phyloP scores from a whole-genome alignment of 2,888 invertebrate species.

The Leucoma salicis region DNA sequence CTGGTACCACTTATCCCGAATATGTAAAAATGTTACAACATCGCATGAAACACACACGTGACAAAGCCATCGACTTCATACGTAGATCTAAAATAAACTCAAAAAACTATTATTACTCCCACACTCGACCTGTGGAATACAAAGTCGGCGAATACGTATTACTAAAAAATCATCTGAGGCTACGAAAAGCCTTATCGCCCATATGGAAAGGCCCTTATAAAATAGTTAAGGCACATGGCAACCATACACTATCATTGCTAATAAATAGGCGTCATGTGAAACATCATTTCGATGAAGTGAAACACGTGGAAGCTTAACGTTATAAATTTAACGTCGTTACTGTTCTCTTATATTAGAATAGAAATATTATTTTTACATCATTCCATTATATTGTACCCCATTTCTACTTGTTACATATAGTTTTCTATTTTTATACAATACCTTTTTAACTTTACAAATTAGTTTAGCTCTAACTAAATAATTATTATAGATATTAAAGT shows the following conservation, averaged over 20 bases:
- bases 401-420: neutral
- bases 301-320: too few species aligned
- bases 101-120: neutral
- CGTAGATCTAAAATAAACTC: neutral
- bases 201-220: constrained; percentile 35
- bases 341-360: neutral
- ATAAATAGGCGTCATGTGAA: neutral
- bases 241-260: constrained; percentile 3
- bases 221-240: constrained; percentile 23
- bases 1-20: neutral
- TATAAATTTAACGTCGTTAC: neutral
- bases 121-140: neutral
- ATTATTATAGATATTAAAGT: too few species aligned
- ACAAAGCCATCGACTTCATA: neutral
- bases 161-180: constrained; percentile 23
- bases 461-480: too few species aligned
- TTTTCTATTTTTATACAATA: too few species aligned
- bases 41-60: constrained; percentile 17
- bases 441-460: too few species aligned
- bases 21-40: constrained; percentile 24
- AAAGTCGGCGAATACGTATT: constrained; percentile 17
- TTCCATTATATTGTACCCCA: neutral
- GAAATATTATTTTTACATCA: neutral
- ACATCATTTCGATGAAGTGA: neutral
- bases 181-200: constrained; percentile 21